phyloP scores from a whole-genome alignment of 2,113 vertebrate genomes.

The Nothobranchius furzeri region DNA sequence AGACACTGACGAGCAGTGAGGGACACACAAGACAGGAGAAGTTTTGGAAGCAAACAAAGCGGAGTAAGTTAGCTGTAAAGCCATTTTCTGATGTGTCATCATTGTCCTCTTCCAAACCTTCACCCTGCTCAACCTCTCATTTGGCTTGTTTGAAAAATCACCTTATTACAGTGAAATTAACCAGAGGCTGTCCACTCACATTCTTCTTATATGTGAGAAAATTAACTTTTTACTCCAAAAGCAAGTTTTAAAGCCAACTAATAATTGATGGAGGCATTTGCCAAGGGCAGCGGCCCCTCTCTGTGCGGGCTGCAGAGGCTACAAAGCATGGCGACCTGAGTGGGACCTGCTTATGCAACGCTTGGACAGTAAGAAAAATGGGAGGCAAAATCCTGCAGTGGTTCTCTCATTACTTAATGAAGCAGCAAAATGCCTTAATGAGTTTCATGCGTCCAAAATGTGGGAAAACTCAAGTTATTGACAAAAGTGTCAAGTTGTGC shows the following conservation, averaged over 20 bases:
- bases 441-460: neutral
- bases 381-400: constrained; percentile 3
- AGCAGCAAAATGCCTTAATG: neutral
- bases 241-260: constrained; percentile 25
- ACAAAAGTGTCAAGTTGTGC: neutral
- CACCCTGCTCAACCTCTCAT: constrained; percentile 43
- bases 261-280: constrained; percentile 50
- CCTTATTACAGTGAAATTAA: constrained; percentile 34
- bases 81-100: constrained; percentile 49
- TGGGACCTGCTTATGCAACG: constrained; percentile 1
- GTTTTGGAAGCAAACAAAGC: constrained; percentile 40
- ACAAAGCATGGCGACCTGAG: constrained; percentile 16
- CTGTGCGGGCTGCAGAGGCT: constrained; percentile 24
- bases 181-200: constrained; percentile 20
- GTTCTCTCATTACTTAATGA: neutral
- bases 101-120: constrained; percentile 49
- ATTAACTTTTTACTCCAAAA: constrained; percentile 22
- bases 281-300: constrained; percentile 34
- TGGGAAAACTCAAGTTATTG: neutral
- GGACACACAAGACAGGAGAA: neutral
- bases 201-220: constrained; percentile 29
- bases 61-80: constrained; percentile 8
- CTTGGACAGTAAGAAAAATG: neutral
- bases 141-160: constrained; percentile 54
- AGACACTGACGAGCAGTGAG: neutral